A percentile compares a stretch with the other conserved stretches of the same genome.
phyloP scores from a whole-genome alignment of 2,797 vertebrate genomes.

The Falco berigora region DNA sequence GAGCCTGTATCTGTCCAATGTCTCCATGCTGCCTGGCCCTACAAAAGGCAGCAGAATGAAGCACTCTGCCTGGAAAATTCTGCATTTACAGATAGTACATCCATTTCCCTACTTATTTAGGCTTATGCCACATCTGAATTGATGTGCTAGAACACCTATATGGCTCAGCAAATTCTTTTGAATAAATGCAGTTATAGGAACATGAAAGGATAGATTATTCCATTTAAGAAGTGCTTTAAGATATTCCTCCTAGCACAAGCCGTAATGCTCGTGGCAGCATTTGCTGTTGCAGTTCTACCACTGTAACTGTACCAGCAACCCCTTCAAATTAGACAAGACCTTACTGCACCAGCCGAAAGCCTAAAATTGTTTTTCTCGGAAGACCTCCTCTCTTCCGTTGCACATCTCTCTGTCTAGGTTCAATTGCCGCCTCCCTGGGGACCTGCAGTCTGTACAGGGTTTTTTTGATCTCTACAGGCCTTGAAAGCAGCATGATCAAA shows the following conservation, averaged over 20 bases:
- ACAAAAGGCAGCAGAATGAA: not conserved
- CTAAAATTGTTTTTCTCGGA: not conserved
- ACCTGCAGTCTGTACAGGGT: not conserved
- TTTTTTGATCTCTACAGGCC: not conserved
- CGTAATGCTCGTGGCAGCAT: not conserved
- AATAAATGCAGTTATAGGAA: not conserved
- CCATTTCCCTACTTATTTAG: not conserved
- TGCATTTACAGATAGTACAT: not conserved
- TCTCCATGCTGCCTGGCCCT: not conserved
- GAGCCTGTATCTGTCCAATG: not conserved
- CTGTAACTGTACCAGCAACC: not conserved
- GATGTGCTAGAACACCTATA: not conserved
- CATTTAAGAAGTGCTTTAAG: not conserved
- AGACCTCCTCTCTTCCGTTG: not conserved
- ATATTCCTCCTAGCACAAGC: not conserved
- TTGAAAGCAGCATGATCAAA: conserved; percentile 37
- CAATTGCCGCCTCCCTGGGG: not conserved
- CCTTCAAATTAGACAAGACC: not conserved
- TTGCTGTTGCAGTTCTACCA: not conserved
- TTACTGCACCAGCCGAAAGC: not conserved
- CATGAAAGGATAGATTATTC: not conserved
- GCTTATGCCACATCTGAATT: not conserved
- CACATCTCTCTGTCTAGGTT: not conserved
- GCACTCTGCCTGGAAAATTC: not conserved
- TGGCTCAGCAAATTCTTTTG: not conserved